phyloP scores from a whole-genome alignment of 2,797 vertebrate genomes.

The Diplodus puntazzo region DNA sequence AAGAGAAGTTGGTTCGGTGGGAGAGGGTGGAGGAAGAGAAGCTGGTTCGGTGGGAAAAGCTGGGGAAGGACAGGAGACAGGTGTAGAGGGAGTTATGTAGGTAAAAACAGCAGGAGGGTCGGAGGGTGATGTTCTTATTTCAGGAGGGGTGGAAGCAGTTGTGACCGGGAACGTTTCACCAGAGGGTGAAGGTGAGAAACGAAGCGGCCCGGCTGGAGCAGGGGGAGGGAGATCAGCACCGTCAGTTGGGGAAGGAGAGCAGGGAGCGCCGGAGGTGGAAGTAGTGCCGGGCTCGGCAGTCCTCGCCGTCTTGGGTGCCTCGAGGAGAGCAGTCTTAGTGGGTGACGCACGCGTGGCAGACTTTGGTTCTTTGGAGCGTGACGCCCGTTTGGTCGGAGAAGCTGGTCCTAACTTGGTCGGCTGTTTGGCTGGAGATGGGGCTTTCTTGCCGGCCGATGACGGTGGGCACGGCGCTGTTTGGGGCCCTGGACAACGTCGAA shows the following conservation, averaged over 20 bases:
- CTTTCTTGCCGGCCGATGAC: slow-evolving; percentile 43
- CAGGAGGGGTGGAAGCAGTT: slow-evolving; percentile 17
- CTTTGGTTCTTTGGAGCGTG: slow-evolving; percentile 31
- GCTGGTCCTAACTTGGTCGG: slow-evolving; percentile 43
- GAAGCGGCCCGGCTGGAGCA: slow-evolving; percentile 24
- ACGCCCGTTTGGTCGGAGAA: slow-evolving; percentile 30
- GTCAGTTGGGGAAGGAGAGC: neutral
- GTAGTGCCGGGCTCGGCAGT: neutral
- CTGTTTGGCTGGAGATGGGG: slow-evolving; percentile 27
- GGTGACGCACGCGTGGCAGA: slow-evolving; percentile 16
- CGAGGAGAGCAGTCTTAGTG: slow-evolving; percentile 31
- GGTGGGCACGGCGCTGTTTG: slow-evolving; percentile 46
- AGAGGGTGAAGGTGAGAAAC: slow-evolving; percentile 47
- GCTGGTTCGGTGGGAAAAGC: slow-evolving; percentile 27
- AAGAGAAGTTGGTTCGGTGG: slow-evolving; percentile 40
- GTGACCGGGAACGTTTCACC: slow-evolving; percentile 5
- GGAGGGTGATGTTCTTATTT: slow-evolving; percentile 31
- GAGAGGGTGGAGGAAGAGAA: slow-evolving; percentile 8
- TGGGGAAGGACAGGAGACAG: slow-evolving; percentile 26
- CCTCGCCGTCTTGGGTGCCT: slow-evolving; percentile 7
- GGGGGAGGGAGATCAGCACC: slow-evolving; percentile 1
- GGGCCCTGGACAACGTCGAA: slow-evolving; percentile 76
- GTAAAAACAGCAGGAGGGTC: slow-evolving; percentile 21
- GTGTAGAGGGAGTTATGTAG: slow-evolving; percentile 26
- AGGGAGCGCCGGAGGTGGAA: neutral